Percentiles rank a stretch among this genome's conserved stretches.
Evolutionary conservation across 2,113 vertebrate genomes (phyloP).

Genomic region (Odocoileus hemionus): DNA sequence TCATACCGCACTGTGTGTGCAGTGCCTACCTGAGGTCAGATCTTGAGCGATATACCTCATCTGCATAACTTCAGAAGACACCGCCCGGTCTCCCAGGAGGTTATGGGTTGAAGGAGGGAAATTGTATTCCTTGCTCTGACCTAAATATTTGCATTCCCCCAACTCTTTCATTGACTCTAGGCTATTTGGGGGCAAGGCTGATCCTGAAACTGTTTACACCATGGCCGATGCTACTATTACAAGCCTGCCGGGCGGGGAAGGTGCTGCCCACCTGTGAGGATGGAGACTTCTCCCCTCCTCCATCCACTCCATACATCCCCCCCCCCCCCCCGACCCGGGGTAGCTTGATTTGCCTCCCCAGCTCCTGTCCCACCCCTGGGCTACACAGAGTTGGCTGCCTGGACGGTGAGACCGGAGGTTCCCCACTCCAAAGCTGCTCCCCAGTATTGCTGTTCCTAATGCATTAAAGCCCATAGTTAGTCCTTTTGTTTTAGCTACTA

Average conservation of each 20-base stretch:
- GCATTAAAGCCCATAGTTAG: not conserved
- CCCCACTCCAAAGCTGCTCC: not conserved
- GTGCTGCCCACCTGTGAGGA: not conserved
- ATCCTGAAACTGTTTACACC: not conserved
- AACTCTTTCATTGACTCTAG: not conserved
- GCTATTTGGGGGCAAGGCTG: not conserved
- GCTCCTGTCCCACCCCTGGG: not conserved
- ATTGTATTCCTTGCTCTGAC: not conserved
- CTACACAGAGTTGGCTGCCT: not conserved
- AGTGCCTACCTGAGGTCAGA: not conserved
- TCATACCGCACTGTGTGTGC: accelerated
- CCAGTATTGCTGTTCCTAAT: not conserved
- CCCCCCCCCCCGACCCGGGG: not conserved
- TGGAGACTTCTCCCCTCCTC: not conserved
- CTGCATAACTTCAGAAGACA: not conserved
- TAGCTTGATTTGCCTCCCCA: not conserved
- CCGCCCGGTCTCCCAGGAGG: not conserved
- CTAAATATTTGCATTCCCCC: not conserved
- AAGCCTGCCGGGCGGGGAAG: accelerated
- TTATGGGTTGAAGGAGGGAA: not conserved
- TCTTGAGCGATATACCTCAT: not conserved
- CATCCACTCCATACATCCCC: not conserved
- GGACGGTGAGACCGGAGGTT: not conserved
- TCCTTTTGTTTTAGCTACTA: not conserved
- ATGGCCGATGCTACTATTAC: not conserved